phyloP scores from a whole-genome alignment of 2,113 vertebrate species.

The Mobula birostris region DNA sequence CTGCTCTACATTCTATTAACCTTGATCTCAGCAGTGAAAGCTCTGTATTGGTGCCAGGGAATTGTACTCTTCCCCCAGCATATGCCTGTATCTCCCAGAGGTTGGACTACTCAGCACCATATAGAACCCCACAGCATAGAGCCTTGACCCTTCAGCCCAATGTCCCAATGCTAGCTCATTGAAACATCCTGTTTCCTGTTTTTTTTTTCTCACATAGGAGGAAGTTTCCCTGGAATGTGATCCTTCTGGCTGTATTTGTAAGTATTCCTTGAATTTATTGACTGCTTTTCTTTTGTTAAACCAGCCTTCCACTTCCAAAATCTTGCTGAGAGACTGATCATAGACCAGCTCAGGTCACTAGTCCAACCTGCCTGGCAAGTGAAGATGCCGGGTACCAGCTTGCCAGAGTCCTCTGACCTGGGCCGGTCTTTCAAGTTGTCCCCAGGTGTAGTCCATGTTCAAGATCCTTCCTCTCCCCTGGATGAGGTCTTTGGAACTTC shows the following conservation, averaged over 20 bases:
- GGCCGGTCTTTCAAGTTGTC: too few species aligned
- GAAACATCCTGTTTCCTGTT: neutral
- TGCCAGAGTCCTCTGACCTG: too few species aligned
- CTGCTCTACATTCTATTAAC: too few species aligned
- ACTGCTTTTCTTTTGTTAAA: neutral
- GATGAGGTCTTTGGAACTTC: too few species aligned
- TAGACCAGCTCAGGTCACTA: too few species aligned
- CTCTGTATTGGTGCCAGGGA: too few species aligned
- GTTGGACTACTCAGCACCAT: neutral
- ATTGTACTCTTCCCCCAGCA: too few species aligned
- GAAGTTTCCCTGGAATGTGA: conserved; percentile 83
- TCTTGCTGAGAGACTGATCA: neutral
- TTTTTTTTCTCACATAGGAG: conserved; percentile 61
- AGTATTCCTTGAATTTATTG: conserved; percentile 51
- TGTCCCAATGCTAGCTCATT: neutral
- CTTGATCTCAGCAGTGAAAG: too few species aligned
- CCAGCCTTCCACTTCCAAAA: neutral
- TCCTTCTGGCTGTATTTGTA: conserved; percentile 80
- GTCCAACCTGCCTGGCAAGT: neutral
- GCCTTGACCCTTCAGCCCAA: neutral
- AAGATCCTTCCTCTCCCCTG: too few species aligned
- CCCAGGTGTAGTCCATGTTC: too few species aligned
- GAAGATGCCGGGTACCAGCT: too few species aligned
- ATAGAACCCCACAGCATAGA: neutral
- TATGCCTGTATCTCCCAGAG: too few species aligned